Evolutionary conservation across 2,113 vertebrate genomes (phyloP).

Genomic region (Brachyhypopomus occidentalis): DNA sequence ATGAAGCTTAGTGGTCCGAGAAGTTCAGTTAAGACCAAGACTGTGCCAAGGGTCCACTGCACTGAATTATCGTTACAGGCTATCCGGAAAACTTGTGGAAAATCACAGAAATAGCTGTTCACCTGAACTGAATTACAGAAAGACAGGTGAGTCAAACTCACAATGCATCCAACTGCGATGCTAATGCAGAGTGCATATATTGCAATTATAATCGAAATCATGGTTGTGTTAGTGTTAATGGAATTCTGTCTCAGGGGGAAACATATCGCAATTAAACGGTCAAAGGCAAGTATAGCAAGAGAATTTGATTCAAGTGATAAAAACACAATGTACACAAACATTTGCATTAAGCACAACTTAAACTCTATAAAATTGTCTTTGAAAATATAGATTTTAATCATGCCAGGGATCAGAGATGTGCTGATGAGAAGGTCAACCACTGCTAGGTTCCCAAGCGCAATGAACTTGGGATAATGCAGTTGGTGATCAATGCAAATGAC

Average conservation of each 20-base stretch:
- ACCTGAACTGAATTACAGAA: constrained; percentile 67
- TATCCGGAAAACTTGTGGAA: constrained; percentile 66
- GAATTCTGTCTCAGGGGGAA: constrained; percentile 67
- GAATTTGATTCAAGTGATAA: constrained; percentile 60
- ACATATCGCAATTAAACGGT: constrained; percentile 70
- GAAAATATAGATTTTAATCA: constrained; percentile 65
- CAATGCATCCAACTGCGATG: fast-evolving
- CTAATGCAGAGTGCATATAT: constrained; percentile 51
- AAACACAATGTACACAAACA: constrained; percentile 62
- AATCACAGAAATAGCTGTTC: constrained; percentile 74
- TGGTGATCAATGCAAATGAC: constrained; percentile 49
- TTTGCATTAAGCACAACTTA: constrained; percentile 65
- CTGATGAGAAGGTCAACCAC: constrained; percentile 63
- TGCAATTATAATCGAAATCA: constrained; percentile 57
- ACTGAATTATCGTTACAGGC: constrained; percentile 65
- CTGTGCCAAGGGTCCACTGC: constrained; percentile 57
- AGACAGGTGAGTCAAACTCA: constrained; percentile 63
- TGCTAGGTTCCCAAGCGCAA: constrained; percentile 68
- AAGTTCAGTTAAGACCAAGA: not conserved
- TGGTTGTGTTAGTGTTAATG: constrained; percentile 62
- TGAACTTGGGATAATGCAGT: constrained; percentile 69
- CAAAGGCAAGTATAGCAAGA: constrained; percentile 68
- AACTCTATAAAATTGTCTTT: constrained; percentile 65
- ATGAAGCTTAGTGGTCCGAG: constrained; percentile 58
- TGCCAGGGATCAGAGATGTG: constrained; percentile 63